A percentile compares a stretch with the other conserved stretches of the same genome.
Conservation (phyloP, 1,140 invertebrate species). For the Laodelphax striatellus region DNA sequence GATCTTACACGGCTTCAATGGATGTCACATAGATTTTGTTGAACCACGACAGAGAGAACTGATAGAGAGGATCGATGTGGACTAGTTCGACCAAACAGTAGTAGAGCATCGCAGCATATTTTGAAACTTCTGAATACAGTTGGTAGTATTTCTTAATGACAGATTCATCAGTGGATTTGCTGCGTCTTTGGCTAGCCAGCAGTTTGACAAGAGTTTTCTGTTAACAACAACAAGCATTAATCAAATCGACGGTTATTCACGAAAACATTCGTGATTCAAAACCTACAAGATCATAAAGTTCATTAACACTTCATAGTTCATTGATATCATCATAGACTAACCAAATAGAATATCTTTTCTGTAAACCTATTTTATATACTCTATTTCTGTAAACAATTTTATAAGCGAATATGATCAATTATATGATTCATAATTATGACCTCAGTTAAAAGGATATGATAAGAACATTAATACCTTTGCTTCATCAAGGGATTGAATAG, state of each 20-base stretch:
- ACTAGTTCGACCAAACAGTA: constrained; percentile 85
- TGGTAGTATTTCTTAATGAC: constrained; percentile 62
- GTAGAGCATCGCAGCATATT: constrained; percentile 77
- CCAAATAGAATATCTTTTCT: no score
- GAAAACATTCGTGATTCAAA: no score
- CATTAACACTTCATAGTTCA: neutral
- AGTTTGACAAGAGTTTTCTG: constrained; percentile 42
- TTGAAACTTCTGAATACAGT: constrained; percentile 73
- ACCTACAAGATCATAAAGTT: no score
- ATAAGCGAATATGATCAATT: no score
- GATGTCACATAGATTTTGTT: constrained; percentile 79
- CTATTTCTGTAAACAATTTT: no score
- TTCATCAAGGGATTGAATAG: constrained; percentile 74
- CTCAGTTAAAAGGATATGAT: no score
- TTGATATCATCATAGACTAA: no score
- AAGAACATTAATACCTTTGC: constrained; percentile 49
- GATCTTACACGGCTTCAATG: constrained; percentile 63
- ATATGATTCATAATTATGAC: no score
- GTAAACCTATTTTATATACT: no score
- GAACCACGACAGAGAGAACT: constrained; percentile 84
- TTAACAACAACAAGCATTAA: neutral
- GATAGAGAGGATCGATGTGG: constrained; percentile 94
- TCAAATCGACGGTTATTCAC: neutral
- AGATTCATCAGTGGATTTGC: constrained; percentile 32
- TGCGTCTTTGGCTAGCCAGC: constrained; percentile 52